These are phyloP conservation scores for Aphaenogaster rudis DNA, from an alignment of 1,140 invertebrate species.

Conservation along the genomic window DNA sequence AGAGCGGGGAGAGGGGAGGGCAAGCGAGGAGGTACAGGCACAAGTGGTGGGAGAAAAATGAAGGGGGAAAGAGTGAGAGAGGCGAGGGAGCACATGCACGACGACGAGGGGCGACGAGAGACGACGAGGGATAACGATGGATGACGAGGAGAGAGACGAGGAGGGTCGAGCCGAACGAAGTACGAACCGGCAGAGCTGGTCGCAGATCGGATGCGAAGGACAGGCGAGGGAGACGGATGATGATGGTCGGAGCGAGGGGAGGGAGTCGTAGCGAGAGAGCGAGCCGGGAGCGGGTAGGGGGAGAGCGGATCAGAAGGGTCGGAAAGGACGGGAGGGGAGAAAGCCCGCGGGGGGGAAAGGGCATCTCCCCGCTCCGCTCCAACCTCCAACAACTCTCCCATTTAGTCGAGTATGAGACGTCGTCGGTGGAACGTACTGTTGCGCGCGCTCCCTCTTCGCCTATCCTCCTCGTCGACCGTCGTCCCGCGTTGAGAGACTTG, in stretches of 20 bases:
- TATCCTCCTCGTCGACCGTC: background rate
- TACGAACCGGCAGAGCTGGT: constrained; percentile 67
- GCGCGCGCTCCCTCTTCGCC: constrained; percentile 48
- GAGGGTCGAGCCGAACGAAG: constrained; percentile 60
- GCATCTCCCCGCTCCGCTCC: constrained; percentile 70
- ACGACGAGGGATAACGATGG: background rate
- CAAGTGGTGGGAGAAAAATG: constrained; percentile 42
- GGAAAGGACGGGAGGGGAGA: constrained; percentile 30
- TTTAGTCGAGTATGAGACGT: constrained; percentile 74
- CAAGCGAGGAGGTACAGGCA: constrained; percentile 22
- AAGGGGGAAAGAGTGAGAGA: constrained; percentile 11
- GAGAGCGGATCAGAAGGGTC: constrained; percentile 66
- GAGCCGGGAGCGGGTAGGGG: constrained; percentile 32
- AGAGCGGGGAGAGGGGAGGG: constrained; percentile 13
- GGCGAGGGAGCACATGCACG: background rate
- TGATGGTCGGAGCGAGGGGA: background rate
- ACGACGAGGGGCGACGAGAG: background rate
- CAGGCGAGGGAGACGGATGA: constrained; percentile 55
- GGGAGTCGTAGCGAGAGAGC: constrained; percentile 18
- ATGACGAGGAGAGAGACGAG: background rate
- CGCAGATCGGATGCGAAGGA: constrained; percentile 61
- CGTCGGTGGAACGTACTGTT: constrained; percentile 45
- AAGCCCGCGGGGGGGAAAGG: constrained; percentile 62
- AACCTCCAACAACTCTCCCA: constrained; percentile 29
- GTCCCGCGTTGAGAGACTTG: background rate